A percentile compares a stretch with the other conserved stretches of the same genome.
Evolutionary conservation across 1,140 invertebrate genomes (phyloP).

Genomic region (Caenorhabditis tropicalis): DNA sequence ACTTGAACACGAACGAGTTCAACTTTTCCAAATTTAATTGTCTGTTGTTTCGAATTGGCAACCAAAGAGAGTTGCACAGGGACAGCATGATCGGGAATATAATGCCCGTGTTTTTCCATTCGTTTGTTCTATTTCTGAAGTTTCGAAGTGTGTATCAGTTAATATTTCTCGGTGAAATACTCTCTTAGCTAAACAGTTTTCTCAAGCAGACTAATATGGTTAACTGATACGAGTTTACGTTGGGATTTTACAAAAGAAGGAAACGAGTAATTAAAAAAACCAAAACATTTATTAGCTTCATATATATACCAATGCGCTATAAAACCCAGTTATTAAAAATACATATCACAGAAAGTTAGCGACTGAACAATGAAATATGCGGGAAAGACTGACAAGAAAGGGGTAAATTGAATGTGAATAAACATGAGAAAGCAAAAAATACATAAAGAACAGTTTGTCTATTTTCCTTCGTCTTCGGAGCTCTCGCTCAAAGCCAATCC

Average conservation of each 20-base stretch:
- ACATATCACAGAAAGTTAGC: neutral
- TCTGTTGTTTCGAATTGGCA: neutral
- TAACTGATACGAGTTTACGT: too few relatives aligned
- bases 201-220: too few relatives aligned
- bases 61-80: neutral
- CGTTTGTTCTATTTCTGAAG: neutral
- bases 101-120: neutral
- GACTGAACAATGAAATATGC: neutral
- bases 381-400: neutral
- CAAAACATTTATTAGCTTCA: too few relatives aligned
- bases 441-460: neutral
- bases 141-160: neutral
- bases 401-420: neutral
- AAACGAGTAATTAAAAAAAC: too few relatives aligned
- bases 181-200: too few relatives aligned
- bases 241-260: too few relatives aligned
- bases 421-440: neutral
- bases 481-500: neutral
- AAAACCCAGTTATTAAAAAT: neutral
- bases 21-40: neutral
- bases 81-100: neutral
- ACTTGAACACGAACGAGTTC: conserved; percentile 2
- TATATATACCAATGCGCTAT: too few relatives aligned
- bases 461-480: too few relatives aligned
- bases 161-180: too few relatives aligned